These are phyloP conservation scores for Heteronetta atricapilla DNA, from an alignment of 2,113 vertebrate genomes.

Conservation along the genomic window DNA sequence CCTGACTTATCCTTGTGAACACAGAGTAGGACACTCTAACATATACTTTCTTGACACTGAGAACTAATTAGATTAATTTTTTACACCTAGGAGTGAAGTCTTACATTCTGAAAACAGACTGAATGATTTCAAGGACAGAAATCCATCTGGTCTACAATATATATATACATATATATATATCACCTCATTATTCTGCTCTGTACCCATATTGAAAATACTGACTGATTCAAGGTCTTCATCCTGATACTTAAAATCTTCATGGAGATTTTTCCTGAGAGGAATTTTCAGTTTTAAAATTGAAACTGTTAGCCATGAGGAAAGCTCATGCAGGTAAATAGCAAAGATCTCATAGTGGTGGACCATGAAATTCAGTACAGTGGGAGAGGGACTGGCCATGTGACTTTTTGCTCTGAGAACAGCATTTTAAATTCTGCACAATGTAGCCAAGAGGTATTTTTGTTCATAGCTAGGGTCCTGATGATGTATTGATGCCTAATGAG, in stretches of 20 bases:
- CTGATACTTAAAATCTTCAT: background rate
- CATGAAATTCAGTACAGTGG: background rate
- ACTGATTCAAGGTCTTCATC: background rate
- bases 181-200: background rate
- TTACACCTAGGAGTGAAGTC: background rate
- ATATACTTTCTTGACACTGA: background rate
- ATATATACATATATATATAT: too few species aligned
- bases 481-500: background rate
- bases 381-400: background rate
- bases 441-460: background rate
- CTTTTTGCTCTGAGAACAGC: background rate
- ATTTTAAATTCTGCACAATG: background rate
- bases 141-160: background rate
- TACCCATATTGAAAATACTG: background rate
- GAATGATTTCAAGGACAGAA: background rate
- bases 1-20: background rate
- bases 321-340: background rate
- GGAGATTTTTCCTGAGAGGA: background rate
- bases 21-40: background rate
- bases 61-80: background rate
- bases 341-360: background rate
- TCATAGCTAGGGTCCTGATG: background rate
- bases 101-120: background rate
- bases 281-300: background rate
- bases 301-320: background rate